phyloP scores from a whole-genome alignment of 1,140 invertebrate species.

The Drosophila athabasca region DNA sequence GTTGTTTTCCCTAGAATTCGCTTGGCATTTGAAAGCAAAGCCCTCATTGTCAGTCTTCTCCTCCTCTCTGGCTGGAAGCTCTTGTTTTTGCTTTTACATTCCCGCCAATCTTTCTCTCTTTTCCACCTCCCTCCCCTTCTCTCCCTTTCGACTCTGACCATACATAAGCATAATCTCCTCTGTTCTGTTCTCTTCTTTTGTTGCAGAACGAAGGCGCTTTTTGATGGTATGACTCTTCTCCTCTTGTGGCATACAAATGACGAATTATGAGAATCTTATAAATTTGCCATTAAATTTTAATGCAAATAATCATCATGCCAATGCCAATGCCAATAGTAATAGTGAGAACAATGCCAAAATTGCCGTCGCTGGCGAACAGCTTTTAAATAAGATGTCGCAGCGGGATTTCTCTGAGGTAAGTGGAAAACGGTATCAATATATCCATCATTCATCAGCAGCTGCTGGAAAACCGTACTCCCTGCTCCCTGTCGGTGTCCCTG shows the following conservation, averaged over 20 bases:
- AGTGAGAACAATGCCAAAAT: constrained; percentile 77
- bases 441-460: constrained; percentile 15
- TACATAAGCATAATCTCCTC: constrained; percentile 26
- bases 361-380: constrained; percentile 60
- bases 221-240: constrained; percentile 35
- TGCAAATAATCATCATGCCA: constrained; percentile 70
- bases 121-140: no score
- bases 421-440: constrained; percentile 29
- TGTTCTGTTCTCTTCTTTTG: constrained; percentile 29
- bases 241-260: constrained; percentile 75
- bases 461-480: not conserved
- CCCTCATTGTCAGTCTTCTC: constrained; percentile 54
- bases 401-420: constrained; percentile 82
- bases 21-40: constrained; percentile 58
- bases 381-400: constrained; percentile 81
- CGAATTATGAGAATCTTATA: constrained; percentile 83
- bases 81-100: no score
- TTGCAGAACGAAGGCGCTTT: constrained; percentile 55
- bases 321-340: constrained; percentile 42
- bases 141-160: constrained; percentile 15
- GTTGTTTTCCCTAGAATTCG: constrained; percentile 60
- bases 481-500: no score
- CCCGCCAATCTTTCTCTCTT: constrained; percentile 18
- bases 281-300: constrained; percentile 82
- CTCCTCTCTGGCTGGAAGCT: no score